A percentile compares a stretch with the other conserved stretches of the same genome.
phyloP scores from a whole-genome alignment of 2,888 invertebrate species.

The Magallana nippona region DNA sequence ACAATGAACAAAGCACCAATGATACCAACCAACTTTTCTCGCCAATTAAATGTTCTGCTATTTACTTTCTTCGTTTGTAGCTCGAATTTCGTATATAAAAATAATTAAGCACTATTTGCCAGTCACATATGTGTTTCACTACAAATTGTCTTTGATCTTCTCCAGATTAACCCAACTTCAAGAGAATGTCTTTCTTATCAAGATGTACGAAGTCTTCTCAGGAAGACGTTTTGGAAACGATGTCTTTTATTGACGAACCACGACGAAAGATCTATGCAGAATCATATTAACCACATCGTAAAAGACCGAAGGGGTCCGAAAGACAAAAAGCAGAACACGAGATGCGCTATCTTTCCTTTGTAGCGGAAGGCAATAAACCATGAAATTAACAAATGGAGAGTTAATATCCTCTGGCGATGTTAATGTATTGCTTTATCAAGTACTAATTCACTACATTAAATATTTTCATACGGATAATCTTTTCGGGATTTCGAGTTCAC shows the following conservation, averaged over 20 bases:
- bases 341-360: background rate
- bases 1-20: too few relatives aligned
- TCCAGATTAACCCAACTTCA: background rate
- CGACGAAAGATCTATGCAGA: background rate
- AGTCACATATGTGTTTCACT: background rate
- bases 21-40: too few relatives aligned
- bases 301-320: background rate
- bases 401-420: background rate
- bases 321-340: background rate
- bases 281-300: slow-evolving; percentile 2
- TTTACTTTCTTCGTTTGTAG: too few relatives aligned
- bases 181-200: background rate
- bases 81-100: too few relatives aligned
- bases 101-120: background rate
- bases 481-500: background rate
- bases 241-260: slow-evolving; percentile 1
- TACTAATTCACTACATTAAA: background rate
- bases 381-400: background rate
- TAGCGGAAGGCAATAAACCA: background rate
- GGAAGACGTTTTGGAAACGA: background rate
- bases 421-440: too few relatives aligned
- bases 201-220: background rate
- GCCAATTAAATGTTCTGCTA: too few relatives aligned
- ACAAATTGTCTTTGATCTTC: slow-evolving; percentile 5
- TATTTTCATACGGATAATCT: background rate